Conservation (phyloP, 2,113 vertebrate species). For the Pseudopipra pipra region DNA sequence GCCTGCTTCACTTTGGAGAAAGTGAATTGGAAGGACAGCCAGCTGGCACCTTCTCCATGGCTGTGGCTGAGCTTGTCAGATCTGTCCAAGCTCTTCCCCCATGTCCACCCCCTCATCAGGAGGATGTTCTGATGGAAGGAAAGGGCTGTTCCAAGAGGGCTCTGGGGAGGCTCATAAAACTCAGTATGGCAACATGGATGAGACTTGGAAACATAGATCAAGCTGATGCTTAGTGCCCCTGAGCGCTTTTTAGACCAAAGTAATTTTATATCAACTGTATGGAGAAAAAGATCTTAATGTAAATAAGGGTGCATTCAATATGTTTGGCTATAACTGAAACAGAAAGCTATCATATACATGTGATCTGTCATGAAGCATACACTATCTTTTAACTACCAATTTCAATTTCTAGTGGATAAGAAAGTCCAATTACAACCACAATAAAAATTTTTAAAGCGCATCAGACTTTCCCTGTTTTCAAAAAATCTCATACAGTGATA, state of each 20-base stretch:
- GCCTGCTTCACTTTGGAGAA: neutral
- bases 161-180: neutral
- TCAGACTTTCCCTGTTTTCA: neutral
- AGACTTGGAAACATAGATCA: neutral
- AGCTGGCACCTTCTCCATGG: neutral
- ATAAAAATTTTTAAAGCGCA: neutral
- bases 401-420: neutral
- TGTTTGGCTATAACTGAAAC: neutral
- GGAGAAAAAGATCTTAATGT: neutral
- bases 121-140: neutral
- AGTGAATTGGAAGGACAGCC: neutral
- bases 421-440: neutral
- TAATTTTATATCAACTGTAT: neutral
- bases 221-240: neutral
- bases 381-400: neutral
- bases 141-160: neutral
- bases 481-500: neutral
- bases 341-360: neutral
- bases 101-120: neutral
- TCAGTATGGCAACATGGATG: neutral
- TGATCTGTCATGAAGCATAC: fast-evolving
- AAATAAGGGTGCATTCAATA: neutral
- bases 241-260: neutral
- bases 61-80: neutral
- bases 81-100: neutral